These are phyloP conservation scores for Callipepla californica DNA, from an alignment of 2,113 vertebrate genomes.

Conservation along the genomic window DNA sequence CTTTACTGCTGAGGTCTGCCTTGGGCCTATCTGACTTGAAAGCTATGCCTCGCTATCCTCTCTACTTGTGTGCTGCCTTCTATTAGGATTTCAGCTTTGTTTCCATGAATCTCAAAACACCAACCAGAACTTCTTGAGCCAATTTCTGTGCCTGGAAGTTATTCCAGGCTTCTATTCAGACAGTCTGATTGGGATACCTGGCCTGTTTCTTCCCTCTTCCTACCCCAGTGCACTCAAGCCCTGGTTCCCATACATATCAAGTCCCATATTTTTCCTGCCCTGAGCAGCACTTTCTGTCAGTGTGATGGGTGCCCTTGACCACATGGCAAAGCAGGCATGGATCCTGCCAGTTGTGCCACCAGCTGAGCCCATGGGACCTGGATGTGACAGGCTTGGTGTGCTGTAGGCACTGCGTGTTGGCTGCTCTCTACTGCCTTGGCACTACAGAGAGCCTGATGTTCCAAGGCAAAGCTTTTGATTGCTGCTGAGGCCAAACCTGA, in stretches of 20 bases:
- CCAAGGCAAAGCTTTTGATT: background rate
- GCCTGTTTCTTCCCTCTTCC: background rate
- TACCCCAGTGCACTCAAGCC: background rate
- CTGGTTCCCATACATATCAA: background rate
- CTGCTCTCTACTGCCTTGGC: background rate
- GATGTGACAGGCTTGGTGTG: background rate
- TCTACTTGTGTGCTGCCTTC: background rate
- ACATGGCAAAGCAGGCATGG: background rate
- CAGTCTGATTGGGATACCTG: no score
- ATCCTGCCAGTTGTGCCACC: accelerated
- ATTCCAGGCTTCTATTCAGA: background rate
- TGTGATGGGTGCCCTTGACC: background rate
- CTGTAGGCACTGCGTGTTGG: background rate
- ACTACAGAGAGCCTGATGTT: background rate
- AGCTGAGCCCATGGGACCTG: accelerated
- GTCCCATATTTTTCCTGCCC: background rate
- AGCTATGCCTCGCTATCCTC: background rate
- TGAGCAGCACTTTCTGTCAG: background rate
- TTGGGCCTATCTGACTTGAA: background rate
- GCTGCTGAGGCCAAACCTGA: background rate
- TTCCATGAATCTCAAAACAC: background rate
- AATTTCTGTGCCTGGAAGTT: background rate
- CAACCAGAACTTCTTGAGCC: background rate
- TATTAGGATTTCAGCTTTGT: background rate
- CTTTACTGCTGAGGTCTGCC: background rate